Conservation (phyloP, 2,113 vertebrate species). For the Acanthochromis polyacanthus region DNA sequence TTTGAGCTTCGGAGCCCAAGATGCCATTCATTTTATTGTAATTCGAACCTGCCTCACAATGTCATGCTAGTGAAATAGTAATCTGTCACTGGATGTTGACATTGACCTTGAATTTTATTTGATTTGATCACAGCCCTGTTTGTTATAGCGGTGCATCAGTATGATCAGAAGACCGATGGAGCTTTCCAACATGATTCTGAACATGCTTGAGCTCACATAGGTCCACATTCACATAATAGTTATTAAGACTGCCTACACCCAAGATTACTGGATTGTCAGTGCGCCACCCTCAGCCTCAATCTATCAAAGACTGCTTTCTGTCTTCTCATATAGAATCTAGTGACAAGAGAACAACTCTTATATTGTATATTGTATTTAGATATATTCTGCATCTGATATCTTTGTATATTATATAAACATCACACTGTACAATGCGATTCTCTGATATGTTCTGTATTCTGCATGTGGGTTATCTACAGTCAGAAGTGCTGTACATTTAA, state of each 20-base stretch:
- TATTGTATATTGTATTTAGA: conserved; percentile 54
- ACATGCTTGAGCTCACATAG: conserved; percentile 55
- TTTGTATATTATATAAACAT: conserved; percentile 65
- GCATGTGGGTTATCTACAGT: conserved; percentile 74
- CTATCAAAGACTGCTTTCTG: conserved; percentile 52
- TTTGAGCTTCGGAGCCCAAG: conserved; percentile 20
- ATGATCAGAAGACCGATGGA: conserved; percentile 54
- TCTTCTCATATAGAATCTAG: conserved; percentile 58
- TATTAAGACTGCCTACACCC: conserved; percentile 45
- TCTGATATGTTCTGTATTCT: conserved; percentile 73
- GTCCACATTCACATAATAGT: conserved; percentile 69
- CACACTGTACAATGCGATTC: conserved; percentile 70
- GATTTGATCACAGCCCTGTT: conserved; percentile 42
- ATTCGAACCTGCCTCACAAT: conserved; percentile 17
- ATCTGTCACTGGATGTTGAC: conserved; percentile 34
- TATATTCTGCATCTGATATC: conserved; percentile 68
- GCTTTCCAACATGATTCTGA: conserved; percentile 31
- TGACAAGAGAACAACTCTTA: conserved; percentile 64
- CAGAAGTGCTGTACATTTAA: conserved; percentile 74
- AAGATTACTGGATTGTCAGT: conserved; percentile 79
- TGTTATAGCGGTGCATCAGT: conserved; percentile 40
- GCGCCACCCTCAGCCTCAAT: conserved; percentile 66
- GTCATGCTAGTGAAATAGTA: conserved; percentile 34
- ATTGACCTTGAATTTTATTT: conserved; percentile 13
- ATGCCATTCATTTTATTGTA: conserved; percentile 35